Evolutionary conservation across 2,888 invertebrate genomes (phyloP), one percentile per base, ranked within the genome.

Genomic region (Rhabditophanes sp.): DNA sequence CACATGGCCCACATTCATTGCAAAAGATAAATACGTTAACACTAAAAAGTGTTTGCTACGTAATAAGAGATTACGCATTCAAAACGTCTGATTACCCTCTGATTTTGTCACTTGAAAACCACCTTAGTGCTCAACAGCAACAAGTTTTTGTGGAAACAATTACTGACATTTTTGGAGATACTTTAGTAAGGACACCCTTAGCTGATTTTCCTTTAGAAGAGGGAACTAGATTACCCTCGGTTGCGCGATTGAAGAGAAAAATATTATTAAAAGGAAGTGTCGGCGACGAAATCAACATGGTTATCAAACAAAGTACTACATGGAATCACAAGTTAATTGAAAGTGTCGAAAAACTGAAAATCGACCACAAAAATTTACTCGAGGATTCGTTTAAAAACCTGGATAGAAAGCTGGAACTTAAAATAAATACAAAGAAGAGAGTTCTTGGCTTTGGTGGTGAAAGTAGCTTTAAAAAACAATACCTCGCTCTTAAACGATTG

Each of bases 51-150:
- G 93, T 88, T 26, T 90, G 96, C 58, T 80, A 82, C 68, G 96
- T 93, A 1, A 79, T 96, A 35, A 73, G 85, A 44, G 96, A 96
- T 69, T 87, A 87, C 4, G 93, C 93, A 25, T 96, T 96, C 71
- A 88, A 93, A 34, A 88, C 93, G 2, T 85, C 88, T 2, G 87
- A 90, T 53, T 88, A 79, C 68, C 96, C 96, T 1, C 78, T 96
- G 33, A 88, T 96, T 49, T 73, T 96, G 33, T 96, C 93, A 14
- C 93, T 96, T 66, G 96, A 96, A 72, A 96, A 96, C 73, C 93
- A 96, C 69, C 93, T 96, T 73, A 84, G 43, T 5, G 22, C 45
- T 3, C 28, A 28, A 3, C 59, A 59, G 27, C 59, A 59, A 33
- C 48, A 32, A 42, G 22, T 41, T 30, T 52, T 56, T 49, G 50